A percentile compares a stretch with the other conserved stretches of the same genome.
These are phyloP conservation scores for Leptinotarsa juncta DNA, from an alignment of 2,888 invertebrate genomes.

Conservation along the genomic window DNA sequence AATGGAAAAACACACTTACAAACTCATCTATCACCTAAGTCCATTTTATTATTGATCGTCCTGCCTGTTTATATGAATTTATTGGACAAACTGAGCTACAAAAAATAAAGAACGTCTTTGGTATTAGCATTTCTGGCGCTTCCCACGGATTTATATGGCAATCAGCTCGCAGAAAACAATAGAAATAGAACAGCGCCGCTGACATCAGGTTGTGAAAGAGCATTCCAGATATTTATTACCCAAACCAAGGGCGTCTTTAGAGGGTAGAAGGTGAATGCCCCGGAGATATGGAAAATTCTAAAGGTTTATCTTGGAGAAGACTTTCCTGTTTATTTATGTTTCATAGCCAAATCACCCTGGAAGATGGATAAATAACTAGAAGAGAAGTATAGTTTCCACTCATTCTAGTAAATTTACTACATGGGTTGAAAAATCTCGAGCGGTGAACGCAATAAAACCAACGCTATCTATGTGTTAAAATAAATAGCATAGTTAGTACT, in stretches of 20 bases:
- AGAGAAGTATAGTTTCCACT: too few species aligned
- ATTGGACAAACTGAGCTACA: slow-evolving; percentile 18
- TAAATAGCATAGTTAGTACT: too few species aligned
- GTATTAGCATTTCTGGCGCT: slow-evolving; percentile 23
- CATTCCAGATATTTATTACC: slow-evolving; percentile 20
- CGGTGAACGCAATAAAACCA: too few species aligned
- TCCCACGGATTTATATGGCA: slow-evolving; percentile 22
- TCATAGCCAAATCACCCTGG: too few species aligned
- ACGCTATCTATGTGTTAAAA: too few species aligned
- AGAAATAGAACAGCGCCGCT: slow-evolving; percentile 22
- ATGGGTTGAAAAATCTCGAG: too few species aligned
- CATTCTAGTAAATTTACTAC: too few species aligned
- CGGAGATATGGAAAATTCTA: background rate
- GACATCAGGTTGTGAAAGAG: slow-evolving; percentile 21
- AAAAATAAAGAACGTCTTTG: slow-evolving; percentile 17
- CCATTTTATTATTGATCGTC: slow-evolving; percentile 15
- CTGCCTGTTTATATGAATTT: slow-evolving; percentile 21
- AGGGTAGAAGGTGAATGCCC: background rate
- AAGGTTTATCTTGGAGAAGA: background rate
- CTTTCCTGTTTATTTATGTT: too few species aligned
- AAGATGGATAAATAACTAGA: too few species aligned
- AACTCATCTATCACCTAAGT: slow-evolving; percentile 17
- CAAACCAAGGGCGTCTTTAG: background rate
- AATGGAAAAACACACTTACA: slow-evolving; percentile 12
- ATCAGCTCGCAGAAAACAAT: slow-evolving; percentile 21